Percentiles rank a stretch among this genome's conserved stretches.
Conservation (phyloP, 2,888 invertebrate species). For the Mylabris sibirica region DNA sequence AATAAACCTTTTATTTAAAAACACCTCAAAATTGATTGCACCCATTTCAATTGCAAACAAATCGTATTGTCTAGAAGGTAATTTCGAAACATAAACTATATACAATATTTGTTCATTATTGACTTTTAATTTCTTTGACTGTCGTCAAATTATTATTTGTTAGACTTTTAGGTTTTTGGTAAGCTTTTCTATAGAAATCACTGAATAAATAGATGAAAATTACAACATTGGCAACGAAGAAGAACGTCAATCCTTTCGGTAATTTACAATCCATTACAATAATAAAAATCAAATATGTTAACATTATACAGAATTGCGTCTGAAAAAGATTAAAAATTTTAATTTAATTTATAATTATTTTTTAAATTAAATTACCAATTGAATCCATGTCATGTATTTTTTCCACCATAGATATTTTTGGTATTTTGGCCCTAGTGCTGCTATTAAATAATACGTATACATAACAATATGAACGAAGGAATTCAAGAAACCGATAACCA, state of each 20-base stretch:
- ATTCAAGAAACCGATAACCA: constrained; percentile 86
- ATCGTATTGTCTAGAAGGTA: not conserved
- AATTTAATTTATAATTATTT: constrained; percentile 11
- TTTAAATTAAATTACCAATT: constrained; percentile 69
- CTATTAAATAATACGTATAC: constrained; percentile 89
- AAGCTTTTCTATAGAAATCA: constrained; percentile 70
- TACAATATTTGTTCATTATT: not conserved
- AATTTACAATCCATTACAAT: constrained; percentile 74
- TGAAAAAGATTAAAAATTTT: constrained; percentile 56
- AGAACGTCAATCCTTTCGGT: constrained; percentile 72
- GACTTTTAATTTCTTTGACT: not conserved
- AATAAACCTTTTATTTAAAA: not conserved
- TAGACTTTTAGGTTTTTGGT: constrained; percentile 41
- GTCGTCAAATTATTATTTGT: not conserved
- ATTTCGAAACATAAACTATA: not conserved
- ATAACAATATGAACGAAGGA: constrained; percentile 90
- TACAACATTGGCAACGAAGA: constrained; percentile 72
- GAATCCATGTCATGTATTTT: constrained; percentile 85
- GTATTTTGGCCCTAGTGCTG: constrained; percentile 86
- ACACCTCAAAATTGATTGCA: not conserved
- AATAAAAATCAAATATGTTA: constrained; percentile 73
- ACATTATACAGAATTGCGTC: constrained; percentile 79
- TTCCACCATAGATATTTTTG: constrained; percentile 97
- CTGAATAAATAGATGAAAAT: constrained; percentile 81
- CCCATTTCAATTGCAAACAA: not conserved